A percentile compares a stretch with the other conserved stretches of the same genome.
Conservation (phyloP, 2,113 vertebrate genomes). For the Vimba vimba region DNA sequence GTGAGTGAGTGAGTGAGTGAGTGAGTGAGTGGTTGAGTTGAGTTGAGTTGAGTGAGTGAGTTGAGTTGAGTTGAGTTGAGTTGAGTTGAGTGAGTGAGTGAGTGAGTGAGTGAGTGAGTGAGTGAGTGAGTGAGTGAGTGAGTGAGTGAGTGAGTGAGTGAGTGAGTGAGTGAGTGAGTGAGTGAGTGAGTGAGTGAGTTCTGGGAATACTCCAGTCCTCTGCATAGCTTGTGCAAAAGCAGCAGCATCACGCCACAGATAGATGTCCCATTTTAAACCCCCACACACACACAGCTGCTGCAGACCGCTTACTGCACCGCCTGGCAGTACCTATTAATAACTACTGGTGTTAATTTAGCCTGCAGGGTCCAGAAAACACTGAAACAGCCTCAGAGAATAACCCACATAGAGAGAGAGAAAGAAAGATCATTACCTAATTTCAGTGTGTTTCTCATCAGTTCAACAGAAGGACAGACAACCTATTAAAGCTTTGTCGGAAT, state of each 20-base stretch:
- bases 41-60: too few relatives aligned
- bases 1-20: too few relatives aligned
- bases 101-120: too few relatives aligned
- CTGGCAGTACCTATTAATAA: conserved; percentile 50
- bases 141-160: not conserved
- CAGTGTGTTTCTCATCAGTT: not conserved
- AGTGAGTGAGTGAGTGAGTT: not conserved
- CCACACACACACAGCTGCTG: conserved; percentile 35
- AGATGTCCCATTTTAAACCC: conserved; percentile 42
- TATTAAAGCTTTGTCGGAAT: not conserved
- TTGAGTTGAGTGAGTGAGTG: too few relatives aligned
- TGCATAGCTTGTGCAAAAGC: conserved; percentile 27
- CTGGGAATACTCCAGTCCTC: not conserved
- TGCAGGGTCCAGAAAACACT: conserved; percentile 41
- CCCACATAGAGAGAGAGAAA: conserved; percentile 47
- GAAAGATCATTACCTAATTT: conserved; percentile 7
- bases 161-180: too few relatives aligned
- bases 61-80: too few relatives aligned
- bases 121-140: not conserved
- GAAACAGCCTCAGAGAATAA: conserved; percentile 40
- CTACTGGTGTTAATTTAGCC: conserved; percentile 50
- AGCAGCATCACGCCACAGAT: conserved; percentile 34
- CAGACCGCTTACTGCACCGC: conserved; percentile 32
- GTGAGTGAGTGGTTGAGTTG: too few relatives aligned
- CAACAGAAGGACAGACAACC: not conserved